Conservation (phyloP, 2,797 vertebrate genomes). For the Semotilus atromaculatus region DNA sequence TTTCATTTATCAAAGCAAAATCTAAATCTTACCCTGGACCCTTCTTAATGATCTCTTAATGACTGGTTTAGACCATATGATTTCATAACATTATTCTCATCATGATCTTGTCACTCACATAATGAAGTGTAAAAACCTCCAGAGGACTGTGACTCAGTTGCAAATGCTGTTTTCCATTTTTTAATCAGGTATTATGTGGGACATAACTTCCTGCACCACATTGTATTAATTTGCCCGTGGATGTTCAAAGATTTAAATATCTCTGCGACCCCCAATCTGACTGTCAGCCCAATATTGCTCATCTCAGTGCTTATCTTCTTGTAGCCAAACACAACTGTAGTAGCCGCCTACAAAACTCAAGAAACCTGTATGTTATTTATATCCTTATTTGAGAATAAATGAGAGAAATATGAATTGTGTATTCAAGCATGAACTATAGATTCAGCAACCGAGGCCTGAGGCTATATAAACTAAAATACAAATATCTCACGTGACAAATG, state of each 20-base stretch:
- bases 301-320: neutral
- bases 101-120: neutral
- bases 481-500: slow-evolving; percentile 13
- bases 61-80: neutral
- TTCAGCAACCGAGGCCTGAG: neutral
- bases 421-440: neutral
- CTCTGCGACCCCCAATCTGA: neutral
- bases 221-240: neutral
- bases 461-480: slow-evolving; percentile 12
- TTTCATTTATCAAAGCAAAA: neutral
- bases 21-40: too few relatives aligned
- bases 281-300: neutral
- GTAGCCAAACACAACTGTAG: neutral
- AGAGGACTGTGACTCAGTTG: neutral
- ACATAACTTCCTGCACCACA: slow-evolving; percentile 44
- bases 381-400: neutral
- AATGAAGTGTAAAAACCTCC: neutral
- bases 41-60: neutral
- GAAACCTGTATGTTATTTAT: neutral
- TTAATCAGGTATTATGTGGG: slow-evolving; percentile 13
- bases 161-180: slow-evolving; percentile 19
- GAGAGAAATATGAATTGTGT: neutral
- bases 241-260: neutral
- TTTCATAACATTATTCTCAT: neutral
- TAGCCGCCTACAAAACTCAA: neutral